Conservation (phyloP, 2,797 vertebrate genomes). For the Anableps anableps region DNA sequence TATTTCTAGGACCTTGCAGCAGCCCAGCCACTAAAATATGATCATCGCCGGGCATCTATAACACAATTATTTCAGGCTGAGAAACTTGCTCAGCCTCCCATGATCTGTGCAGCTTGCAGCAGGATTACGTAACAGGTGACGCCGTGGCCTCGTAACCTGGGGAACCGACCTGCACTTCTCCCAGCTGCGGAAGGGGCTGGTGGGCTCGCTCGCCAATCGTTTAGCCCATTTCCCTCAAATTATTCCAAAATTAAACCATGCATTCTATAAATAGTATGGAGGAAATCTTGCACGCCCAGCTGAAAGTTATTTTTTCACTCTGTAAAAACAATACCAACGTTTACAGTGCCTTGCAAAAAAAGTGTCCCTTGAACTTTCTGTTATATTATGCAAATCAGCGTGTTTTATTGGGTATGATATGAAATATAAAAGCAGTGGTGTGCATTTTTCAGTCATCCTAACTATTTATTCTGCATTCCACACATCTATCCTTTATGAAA, state of each 20-base stretch:
- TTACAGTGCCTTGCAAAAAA: background rate
- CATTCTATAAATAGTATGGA: background rate
- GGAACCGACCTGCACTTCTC: conserved; percentile 56
- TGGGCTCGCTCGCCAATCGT: conserved; percentile 24
- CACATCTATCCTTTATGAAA: too few relatives aligned
- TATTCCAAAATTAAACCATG: conserved; percentile 6
- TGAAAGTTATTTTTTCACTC: background rate
- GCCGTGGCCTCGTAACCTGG: conserved; percentile 48
- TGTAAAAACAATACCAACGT: background rate
- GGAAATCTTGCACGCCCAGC: conserved; percentile 1
- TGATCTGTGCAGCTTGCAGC: conserved; percentile 36
- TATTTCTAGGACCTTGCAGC: conserved; percentile 18
- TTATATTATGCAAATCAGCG: background rate
- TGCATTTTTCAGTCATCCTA: too few relatives aligned
- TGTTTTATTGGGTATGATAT: background rate
- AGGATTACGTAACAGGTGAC: conserved; percentile 63
- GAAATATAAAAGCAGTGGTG: background rate
- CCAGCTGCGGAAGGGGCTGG: conserved; percentile 37
- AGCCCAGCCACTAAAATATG: conserved; percentile 26
- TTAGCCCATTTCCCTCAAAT: background rate
- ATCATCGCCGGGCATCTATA: conserved; percentile 46
- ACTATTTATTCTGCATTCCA: too few relatives aligned
- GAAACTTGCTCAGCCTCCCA: conserved; percentile 30
- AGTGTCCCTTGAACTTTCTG: background rate
- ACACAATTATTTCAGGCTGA: conserved; percentile 45